phyloP scores from a whole-genome alignment of 2,113 vertebrate species.

The Casuarius casuarius region DNA sequence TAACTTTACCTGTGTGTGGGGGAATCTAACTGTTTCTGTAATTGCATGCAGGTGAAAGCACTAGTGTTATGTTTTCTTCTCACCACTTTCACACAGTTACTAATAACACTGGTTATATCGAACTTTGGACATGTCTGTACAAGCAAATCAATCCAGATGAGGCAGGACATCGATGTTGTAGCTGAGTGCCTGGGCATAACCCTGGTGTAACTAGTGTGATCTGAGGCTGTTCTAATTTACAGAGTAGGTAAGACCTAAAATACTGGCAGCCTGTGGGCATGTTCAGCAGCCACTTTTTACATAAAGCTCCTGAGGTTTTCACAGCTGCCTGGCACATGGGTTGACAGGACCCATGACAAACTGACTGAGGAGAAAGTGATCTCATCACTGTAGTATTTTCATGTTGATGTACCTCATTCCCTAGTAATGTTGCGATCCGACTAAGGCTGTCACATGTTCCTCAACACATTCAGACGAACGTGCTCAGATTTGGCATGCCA shows the following conservation, averaged over 20 bases:
- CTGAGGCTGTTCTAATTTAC: not conserved
- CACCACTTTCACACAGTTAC: not conserved
- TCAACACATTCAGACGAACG: not conserved
- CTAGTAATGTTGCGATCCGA: constrained; percentile 37
- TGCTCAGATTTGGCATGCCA: constrained; percentile 23
- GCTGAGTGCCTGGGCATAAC: not conserved
- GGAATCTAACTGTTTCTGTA: not conserved
- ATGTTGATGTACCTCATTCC: constrained; percentile 45
- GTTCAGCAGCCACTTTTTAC: not conserved
- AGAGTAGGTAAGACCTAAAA: not conserved
- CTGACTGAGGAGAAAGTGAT: constrained; percentile 50
- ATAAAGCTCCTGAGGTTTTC: constrained; percentile 1
- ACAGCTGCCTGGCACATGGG: not conserved
- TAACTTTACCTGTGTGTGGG: not conserved
- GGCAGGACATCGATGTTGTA: not conserved
- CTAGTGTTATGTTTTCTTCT: not conserved
- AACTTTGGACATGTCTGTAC: not conserved
- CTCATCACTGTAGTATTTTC: constrained; percentile 43
- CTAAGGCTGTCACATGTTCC: constrained; percentile 30
- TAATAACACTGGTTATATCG: not conserved
- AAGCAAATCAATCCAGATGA: not conserved
- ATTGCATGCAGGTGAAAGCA: not conserved
- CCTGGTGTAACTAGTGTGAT: not conserved
- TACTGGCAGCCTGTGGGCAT: not conserved
- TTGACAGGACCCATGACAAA: constrained; percentile 1